A percentile compares a stretch with the other conserved stretches of the same genome.
Evolutionary conservation across 2,113 vertebrate species (phyloP).

Genomic region (Melanerpes aurifrons): DNA sequence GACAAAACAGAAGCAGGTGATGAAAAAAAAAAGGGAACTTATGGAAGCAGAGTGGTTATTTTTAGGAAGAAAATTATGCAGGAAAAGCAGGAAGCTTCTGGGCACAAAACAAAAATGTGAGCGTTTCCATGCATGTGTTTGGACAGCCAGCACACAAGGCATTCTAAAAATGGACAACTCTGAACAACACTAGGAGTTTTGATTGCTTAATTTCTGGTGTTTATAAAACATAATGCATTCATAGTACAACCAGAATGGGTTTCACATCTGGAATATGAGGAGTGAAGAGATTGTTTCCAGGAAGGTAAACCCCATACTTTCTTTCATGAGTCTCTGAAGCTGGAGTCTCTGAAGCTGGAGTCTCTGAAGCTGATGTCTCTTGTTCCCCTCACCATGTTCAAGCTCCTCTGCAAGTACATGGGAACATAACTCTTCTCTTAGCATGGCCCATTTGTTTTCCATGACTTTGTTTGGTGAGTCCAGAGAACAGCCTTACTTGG

Average conservation of each 20-base stretch:
- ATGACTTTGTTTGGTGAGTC: neutral
- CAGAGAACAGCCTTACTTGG: neutral
- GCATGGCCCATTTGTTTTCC: neutral
- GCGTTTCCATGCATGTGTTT: rapidly evolving
- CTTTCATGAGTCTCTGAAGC: rapidly evolving
- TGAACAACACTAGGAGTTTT: neutral
- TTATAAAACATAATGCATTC: neutral
- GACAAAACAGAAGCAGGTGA: neutral
- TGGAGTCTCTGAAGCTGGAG: rapidly evolving
- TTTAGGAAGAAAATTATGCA: neutral
- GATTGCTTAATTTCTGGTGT: neutral
- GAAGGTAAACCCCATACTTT: neutral
- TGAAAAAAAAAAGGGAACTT: neutral
- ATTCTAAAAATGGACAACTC: neutral
- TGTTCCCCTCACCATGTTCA: neutral
- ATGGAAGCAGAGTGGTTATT: neutral
- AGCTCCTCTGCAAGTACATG: neutral
- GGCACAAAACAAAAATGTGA: neutral
- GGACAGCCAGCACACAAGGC: neutral
- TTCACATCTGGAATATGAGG: neutral
- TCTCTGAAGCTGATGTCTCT: rapidly evolving
- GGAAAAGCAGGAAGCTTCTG: neutral
- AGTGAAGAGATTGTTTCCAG: neutral
- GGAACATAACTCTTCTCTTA: neutral
- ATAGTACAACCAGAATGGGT: neutral